phyloP scores from a whole-genome alignment of 2,113 vertebrate species.

The Leucosticte australis region DNA sequence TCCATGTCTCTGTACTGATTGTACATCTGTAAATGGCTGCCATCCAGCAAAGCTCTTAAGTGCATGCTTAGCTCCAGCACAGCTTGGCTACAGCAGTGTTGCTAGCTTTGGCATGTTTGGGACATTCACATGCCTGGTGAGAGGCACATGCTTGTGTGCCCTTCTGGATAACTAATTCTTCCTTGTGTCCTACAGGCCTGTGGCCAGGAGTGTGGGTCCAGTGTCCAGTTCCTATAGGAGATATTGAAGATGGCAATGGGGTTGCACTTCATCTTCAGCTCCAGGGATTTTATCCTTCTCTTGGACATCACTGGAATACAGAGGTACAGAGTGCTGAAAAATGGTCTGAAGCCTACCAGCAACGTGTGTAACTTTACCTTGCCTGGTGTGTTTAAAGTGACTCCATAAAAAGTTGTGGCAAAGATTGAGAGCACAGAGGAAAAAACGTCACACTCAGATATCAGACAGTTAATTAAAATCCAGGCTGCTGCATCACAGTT shows the following conservation, averaged over 20 bases:
- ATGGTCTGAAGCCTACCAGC: not conserved
- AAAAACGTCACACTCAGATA: rapidly evolving
- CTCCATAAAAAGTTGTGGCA: not conserved
- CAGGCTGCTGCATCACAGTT: not conserved
- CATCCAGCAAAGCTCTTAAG: conserved; percentile 47
- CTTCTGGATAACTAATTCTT: not conserved
- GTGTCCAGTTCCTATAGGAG: not conserved
- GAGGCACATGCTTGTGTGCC: not conserved
- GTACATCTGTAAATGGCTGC: conserved; percentile 31
- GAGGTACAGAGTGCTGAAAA: not conserved
- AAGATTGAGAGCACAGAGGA: not conserved
- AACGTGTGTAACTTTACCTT: rapidly evolving
- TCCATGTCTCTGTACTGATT: not conserved
- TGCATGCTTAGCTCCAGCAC: conserved; percentile 33
- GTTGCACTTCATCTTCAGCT: not conserved
- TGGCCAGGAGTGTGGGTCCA: not conserved
- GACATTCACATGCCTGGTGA: not conserved
- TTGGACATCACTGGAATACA: not conserved
- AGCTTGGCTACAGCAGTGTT: not conserved
- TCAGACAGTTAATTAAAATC: not conserved
- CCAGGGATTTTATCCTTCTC: not conserved
- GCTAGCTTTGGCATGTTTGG: conserved; percentile 41
- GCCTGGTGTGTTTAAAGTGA: not conserved
- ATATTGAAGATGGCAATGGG: not conserved
- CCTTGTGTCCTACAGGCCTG: not conserved